Base-by-base conservation (phyloP, 64 coral and sea anemone species). In the Acropora tenuis region DNA sequence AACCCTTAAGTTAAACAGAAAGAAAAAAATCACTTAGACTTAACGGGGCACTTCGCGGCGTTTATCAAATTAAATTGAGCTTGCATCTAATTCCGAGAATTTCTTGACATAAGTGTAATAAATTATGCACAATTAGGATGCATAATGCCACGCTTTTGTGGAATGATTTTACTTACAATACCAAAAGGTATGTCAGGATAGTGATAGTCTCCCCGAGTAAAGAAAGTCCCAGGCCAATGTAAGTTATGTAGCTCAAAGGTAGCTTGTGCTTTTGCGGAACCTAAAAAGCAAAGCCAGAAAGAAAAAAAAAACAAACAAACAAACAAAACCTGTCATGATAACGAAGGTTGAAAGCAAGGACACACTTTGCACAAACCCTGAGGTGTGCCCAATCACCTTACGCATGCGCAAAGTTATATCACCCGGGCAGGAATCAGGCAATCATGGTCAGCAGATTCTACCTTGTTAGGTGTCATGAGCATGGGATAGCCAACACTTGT, bases 141-240 rank as follows among this genome's bases (percentile, higher is more conserved):
- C 8, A 65, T 19, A 15, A 4, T 69, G 11, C 16, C 41, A 6
- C 47, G 57, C 40, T 10, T 43, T 12, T 15, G 41, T 55, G 52
- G 52, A 55, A 55, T 55, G 10, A 55, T 10, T 10, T 55, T 77
- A 93, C 91, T 93, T 50, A 93, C 91, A 93, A 44, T 10, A 93
- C 65, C 47, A 88, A 15, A 3, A 87, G n/a, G 40, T 93, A 93
- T 1, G 91, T 76, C 17, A 88, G 11, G 2, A 93, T 67, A 12
- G 91, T 93, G 3, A 93, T n/a, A 1, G 77, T 75, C 41, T 93
- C 91, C 30, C 83, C 91, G 13, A 88, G 10, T 53, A 93, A 78
- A 7, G 91, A 93, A 1, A 93, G 44, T 10, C 74, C 67, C 18
- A 84, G 77, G n/a, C 91, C 91, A 74, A 93, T 80, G 47, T 93